Conservation (phyloP, 2,797 vertebrate genomes). For the Leptatherina wallacei region DNA sequence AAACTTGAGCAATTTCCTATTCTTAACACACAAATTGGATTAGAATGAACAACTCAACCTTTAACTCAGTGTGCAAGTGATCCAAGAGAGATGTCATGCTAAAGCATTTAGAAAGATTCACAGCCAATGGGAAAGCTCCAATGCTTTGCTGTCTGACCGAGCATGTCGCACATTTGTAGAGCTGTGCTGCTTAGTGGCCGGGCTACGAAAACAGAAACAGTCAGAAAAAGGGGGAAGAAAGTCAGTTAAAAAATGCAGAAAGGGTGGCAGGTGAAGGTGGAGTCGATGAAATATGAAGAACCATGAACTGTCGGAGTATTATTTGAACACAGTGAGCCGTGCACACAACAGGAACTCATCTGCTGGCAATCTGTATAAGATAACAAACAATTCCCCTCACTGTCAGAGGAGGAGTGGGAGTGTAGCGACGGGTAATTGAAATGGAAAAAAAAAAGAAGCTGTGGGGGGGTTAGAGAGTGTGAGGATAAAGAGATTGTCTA, state of each 20-base stretch:
- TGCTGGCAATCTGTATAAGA: constrained; percentile 3
- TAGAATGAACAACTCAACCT: background rate
- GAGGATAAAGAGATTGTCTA: constrained; percentile 4
- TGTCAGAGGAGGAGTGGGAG: constrained; percentile 11
- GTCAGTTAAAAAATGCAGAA: constrained; percentile 4
- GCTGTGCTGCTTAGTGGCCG: no score
- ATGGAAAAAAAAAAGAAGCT: constrained; percentile 11
- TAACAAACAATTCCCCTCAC: constrained; percentile 18
- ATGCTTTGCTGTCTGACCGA: background rate
- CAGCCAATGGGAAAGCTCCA: background rate
- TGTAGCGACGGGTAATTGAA: constrained; percentile 2
- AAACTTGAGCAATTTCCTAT: background rate
- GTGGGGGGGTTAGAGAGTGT: background rate
- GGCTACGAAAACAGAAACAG: background rate
- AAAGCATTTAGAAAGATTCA: background rate
- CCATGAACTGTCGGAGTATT: constrained; percentile 9
- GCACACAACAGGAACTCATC: constrained; percentile 1
- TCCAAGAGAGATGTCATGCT: background rate
- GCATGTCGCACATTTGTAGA: background rate
- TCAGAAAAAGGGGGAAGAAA: constrained; percentile 7
- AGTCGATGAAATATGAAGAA: constrained; percentile 32
- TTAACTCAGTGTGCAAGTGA: background rate
- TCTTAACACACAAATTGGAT: background rate
- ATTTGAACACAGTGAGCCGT: constrained; percentile 19
- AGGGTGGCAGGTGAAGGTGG: constrained; percentile 9